phyloP scores from a whole-genome alignment of 2,113 vertebrate genomes.

The Platycercus adscitus region DNA sequence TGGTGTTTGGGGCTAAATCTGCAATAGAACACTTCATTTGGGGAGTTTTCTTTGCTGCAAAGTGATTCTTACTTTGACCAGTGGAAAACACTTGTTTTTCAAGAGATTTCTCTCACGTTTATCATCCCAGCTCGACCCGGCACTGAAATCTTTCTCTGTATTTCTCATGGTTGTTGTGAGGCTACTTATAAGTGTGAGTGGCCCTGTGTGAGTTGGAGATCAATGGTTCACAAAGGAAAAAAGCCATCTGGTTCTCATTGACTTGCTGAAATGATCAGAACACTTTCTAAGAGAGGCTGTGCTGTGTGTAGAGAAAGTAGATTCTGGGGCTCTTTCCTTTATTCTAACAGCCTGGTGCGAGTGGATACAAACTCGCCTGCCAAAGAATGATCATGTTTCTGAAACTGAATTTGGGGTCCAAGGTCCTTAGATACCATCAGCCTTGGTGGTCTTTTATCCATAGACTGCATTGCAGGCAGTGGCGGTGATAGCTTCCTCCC shows the following conservation, averaged over 20 bases:
- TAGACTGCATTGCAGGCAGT: background rate
- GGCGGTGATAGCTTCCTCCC: rapidly evolving
- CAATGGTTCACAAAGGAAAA: background rate
- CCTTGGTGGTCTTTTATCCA: background rate
- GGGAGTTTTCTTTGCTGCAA: background rate
- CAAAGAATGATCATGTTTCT: background rate
- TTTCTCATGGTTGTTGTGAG: background rate
- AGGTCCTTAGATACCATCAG: background rate
- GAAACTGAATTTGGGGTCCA: conserved; percentile 6
- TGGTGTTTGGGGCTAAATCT: background rate
- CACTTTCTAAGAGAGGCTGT: background rate
- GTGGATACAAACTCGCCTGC: background rate
- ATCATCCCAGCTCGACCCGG: background rate
- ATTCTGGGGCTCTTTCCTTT: background rate
- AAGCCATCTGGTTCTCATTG: conserved; percentile 15
- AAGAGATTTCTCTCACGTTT: background rate
- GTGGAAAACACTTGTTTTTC: background rate
- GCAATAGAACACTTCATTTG: background rate
- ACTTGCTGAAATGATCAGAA: conserved; percentile 21
- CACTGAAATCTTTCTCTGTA: background rate
- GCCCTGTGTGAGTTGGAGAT: background rate
- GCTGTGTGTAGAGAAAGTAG: background rate
- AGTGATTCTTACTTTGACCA: background rate
- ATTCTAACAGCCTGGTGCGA: background rate
- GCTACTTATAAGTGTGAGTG: background rate